Base-by-base conservation (phyloP, 2,113 vertebrate species). In the Mus spicilegus region DNA sequence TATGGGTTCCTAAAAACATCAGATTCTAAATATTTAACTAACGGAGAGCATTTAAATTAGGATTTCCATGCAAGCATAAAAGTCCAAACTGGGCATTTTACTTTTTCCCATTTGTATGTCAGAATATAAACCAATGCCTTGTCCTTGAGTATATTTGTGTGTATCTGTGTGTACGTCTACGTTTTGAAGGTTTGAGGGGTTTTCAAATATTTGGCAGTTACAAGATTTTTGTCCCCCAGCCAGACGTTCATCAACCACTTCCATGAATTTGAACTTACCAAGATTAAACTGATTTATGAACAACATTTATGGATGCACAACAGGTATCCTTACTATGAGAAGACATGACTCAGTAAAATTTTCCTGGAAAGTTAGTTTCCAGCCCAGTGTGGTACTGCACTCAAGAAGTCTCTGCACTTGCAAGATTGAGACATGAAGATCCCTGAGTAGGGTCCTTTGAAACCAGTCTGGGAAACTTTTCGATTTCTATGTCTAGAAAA, bases 1-100 rank as follows among this genome's bases (percentile, higher is more conserved):
- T 88, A 81, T 94, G 78, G 67, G 26, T 92, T 96, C 69, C 63
- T 86, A 93, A 85, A 96, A 28, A 86, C 61, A 69, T 1, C n/a
- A 28, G 39, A 46, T 86, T 95, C 49, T 96, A 97, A 98, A 97
- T 95, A 97, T 97, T 97, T 96, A 93, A 73, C 81, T 89, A 92
- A 89, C 82, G 39, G 3, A 65, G 88, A 56, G 2, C 49, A 69
- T 91, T 90, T 90, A 73, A 87, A 90, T 92, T 86, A 67, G 20
- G 69, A 46, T 92, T 88, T 94, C 67, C 70, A 76, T 96, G 91
- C 92, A 89, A 54, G 72, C 26, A 49, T 70, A 58, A 16, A 42
- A 33, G 49, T 11, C 91, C 81, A 91, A 78, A 77, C 30, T 85
- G n/a, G 16, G 42, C 63, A 87, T 94, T 80, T 92, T 69, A 63